These are phyloP conservation scores for Calameuta pallipes DNA, from an alignment of 2,888 invertebrate genomes.

Conservation along the genomic window DNA sequence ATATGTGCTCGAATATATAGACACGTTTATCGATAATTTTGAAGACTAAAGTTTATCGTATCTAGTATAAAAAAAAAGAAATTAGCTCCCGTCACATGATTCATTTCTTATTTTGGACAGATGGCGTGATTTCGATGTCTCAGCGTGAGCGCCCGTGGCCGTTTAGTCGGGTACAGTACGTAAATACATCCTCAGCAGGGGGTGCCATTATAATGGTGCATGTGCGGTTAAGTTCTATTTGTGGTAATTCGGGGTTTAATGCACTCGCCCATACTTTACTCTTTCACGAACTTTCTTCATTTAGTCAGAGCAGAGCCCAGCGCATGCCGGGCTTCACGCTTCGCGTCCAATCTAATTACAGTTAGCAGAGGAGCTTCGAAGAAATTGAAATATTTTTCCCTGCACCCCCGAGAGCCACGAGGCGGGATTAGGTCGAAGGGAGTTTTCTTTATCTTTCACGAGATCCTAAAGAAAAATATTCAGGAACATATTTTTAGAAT, in stretches of 20 bases:
- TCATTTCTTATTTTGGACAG: constrained; percentile 51
- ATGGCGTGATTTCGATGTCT: constrained; percentile 59
- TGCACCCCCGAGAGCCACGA: neutral
- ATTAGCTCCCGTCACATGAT: neutral
- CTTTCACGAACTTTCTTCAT: constrained; percentile 39
- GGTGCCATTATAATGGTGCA: constrained; percentile 64
- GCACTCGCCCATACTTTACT: constrained; percentile 43
- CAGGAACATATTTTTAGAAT: neutral
- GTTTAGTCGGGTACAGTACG: constrained; percentile 50
- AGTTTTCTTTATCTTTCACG: neutral
- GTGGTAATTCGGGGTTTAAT: constrained; percentile 66
- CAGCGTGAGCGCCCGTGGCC: constrained; percentile 62
- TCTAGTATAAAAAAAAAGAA: neutral
- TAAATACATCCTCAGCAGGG: constrained; percentile 65
- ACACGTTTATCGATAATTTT: neutral
- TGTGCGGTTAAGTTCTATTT: constrained; percentile 65
- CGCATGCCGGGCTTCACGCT: constrained; percentile 16
- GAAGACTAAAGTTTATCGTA: neutral
- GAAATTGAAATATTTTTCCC: constrained; percentile 61
- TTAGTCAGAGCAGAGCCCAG: constrained; percentile 41
- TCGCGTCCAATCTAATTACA: neutral
- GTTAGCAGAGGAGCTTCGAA: constrained; percentile 34
- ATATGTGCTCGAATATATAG: neutral
- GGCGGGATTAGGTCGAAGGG: neutral
- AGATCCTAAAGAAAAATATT: neutral